Evolutionary conservation across 2,113 vertebrate species (phyloP).

Genomic region (Bubo bubo): DNA sequence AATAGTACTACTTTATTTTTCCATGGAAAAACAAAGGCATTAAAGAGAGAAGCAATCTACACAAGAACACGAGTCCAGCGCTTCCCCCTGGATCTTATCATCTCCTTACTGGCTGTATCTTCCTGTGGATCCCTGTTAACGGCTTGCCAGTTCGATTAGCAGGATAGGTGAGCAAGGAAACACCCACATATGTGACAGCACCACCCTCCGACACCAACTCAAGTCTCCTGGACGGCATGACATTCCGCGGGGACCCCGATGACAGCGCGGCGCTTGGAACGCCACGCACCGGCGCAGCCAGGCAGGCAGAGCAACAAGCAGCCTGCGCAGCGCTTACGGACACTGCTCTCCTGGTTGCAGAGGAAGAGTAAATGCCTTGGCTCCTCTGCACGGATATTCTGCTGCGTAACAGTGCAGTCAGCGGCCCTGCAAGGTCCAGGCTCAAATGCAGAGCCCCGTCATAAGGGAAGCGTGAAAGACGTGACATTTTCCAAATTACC

Average conservation of each 20-base stretch:
- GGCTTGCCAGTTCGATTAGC: neutral
- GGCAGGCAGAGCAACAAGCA: neutral
- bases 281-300: fast-evolving
- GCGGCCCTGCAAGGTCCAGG: neutral
- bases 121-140: neutral
- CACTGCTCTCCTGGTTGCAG: neutral
- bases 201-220: neutral
- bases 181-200: neutral
- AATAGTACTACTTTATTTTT: neutral
- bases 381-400: neutral
- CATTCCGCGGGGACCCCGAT: neutral
- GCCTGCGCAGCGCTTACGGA: neutral
- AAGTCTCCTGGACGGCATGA: fast-evolving
- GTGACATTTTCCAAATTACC: neutral
- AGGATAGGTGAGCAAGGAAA: neutral
- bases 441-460: neutral
- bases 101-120: neutral
- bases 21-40: neutral
- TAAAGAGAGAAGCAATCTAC: neutral
- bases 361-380: neutral
- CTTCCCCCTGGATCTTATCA: neutral
- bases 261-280: neutral
- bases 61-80: neutral
- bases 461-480: neutral
- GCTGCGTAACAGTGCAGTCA: neutral